Percentiles rank a stretch among this genome's conserved stretches.
Evolutionary conservation across 2,113 vertebrate species (phyloP).

Genomic region (Axis porcinus): DNA sequence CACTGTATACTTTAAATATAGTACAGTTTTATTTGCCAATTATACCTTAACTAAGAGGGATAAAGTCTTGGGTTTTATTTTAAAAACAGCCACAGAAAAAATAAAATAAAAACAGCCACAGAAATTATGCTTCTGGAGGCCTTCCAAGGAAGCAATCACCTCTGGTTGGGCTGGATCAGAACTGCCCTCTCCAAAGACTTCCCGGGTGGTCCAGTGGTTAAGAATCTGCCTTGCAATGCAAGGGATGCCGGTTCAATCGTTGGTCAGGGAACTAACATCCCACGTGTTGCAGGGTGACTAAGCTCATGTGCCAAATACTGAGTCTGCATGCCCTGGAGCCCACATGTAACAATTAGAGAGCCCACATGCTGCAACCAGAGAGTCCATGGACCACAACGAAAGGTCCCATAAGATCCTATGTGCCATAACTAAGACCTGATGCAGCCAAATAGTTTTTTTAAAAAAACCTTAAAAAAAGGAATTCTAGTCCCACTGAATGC

Average conservation of each 20-base stretch:
- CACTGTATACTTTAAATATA: neutral
- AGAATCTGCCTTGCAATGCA: neutral
- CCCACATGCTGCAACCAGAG: neutral
- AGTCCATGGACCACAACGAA: neutral
- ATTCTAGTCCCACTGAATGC: neutral
- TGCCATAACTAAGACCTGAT: neutral
- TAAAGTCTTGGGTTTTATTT: neutral
- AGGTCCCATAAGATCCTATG: neutral
- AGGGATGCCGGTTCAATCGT: rapidly evolving
- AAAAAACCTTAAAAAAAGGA: neutral
- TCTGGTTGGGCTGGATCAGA: neutral
- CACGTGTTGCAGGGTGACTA: neutral
- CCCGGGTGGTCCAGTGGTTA: neutral
- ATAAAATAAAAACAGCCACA: neutral
- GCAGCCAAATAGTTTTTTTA: neutral
- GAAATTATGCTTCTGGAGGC: neutral
- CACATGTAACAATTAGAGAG: neutral
- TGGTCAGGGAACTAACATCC: neutral
- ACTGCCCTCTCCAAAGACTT: neutral
- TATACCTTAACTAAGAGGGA: neutral
- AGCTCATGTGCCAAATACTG: neutral
- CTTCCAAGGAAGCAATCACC: neutral
- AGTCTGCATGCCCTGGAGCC: neutral
- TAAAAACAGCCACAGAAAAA: neutral
- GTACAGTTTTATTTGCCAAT: neutral